Base-by-base conservation (phyloP, 1,140 invertebrate genomes). In the Anagrus nilaparvatae region DNA sequence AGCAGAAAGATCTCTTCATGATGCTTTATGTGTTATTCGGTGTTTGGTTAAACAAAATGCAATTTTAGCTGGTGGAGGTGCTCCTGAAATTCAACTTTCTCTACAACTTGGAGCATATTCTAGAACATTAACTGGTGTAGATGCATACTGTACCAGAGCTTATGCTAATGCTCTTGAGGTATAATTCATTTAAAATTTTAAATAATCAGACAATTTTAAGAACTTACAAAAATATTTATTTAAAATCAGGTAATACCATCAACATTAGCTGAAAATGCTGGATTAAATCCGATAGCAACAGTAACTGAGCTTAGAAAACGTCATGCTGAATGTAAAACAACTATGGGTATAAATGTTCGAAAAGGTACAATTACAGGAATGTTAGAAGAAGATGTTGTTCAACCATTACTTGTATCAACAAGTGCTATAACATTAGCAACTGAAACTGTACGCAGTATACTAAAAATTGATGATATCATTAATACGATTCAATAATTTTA, bases 401-500 rank as follows among this genome's bases (percentile, higher is more conserved):
- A 99, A 65, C 97, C 97, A 8, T 72, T 99, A 45, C 74, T 99
- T 51, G 96, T 99, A 13, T 91, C 91, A 16, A 82, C 81, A 6
- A 95, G 88, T 55, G 91, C 94, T 17, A 84, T 99, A 43, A 92
- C 81, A 40, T 77, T 99, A 44, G 87, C 97, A 47, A 84, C 95
- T 0, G 97, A 99, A 74, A 97, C 93, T 39, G 92, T 99, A 39
- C 79, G 94, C 40, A 91, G 89, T 50, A 97, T 99, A 69, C 74
- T 99, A 43, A 99, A 99, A 72, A 99, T 99, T 58, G 97, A 99
- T 70, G 97, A 99, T 71, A 97, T 99, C 69, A 79, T 88, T 55
- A 82, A 81, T 68, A 61, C 64, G 0, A 60, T 51, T 23, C 58
- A 65, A 36, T 67, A 63, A 59, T 42, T 28, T 34, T 38, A 25